phyloP scores from a whole-genome alignment of 1,140 invertebrate genomes.

The Trichonephila clavipes region DNA sequence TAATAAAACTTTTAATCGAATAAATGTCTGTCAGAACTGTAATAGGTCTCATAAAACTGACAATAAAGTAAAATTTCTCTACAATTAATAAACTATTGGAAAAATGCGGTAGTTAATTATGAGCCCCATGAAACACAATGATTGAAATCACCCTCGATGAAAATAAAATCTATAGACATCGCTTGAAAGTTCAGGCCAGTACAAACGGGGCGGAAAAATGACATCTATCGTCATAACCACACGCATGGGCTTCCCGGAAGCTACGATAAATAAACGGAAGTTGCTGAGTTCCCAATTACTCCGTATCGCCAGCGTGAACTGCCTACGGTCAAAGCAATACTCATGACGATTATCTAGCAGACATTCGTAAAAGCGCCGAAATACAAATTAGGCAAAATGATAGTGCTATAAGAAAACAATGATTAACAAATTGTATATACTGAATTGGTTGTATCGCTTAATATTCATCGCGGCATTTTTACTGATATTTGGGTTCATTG shows the following conservation, averaged over 20 bases:
- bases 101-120: no score
- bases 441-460: neutral
- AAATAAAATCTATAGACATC: neutral
- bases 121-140: no score
- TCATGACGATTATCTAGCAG: constrained; percentile 13
- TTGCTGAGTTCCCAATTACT: constrained; percentile 64
- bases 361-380: neutral
- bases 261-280: constrained; percentile 66
- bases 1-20: no score
- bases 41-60: no score
- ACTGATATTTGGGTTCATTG: neutral
- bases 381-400: constrained; percentile 26
- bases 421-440: neutral
- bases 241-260: constrained; percentile 63
- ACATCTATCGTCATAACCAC: constrained; percentile 63
- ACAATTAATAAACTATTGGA: no score
- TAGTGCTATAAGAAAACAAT: constrained; percentile 30
- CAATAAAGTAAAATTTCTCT: no score
- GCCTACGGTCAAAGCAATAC: constrained; percentile 50
- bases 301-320: constrained; percentile 45
- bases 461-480: neutral
- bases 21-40: no score
- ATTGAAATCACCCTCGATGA: neutral
- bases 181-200: constrained; percentile 31
- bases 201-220: constrained; percentile 39